Evolutionary conservation across 2,888 invertebrate genomes (phyloP).

Genomic region (Hipparchia semele): DNA sequence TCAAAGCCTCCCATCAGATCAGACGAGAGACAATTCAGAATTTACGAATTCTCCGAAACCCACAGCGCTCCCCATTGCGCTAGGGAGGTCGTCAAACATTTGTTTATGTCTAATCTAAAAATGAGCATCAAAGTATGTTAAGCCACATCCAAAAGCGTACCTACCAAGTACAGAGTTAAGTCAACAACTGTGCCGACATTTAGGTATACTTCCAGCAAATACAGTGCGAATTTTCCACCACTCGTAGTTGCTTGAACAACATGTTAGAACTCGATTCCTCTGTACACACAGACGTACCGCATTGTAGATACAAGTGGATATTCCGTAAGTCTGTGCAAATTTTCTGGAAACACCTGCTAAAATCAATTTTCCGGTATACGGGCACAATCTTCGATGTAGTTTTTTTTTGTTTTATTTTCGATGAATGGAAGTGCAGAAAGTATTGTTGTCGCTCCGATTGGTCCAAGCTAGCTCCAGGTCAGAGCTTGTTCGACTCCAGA

Average conservation of each 20-base stretch:
- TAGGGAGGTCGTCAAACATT: no score
- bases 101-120: no score
- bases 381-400: conserved; percentile 28
- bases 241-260: conserved; percentile 4
- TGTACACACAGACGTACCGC: conserved; percentile 9
- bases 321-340: conserved; percentile 27
- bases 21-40: no score
- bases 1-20: no score
- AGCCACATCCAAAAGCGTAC: no score
- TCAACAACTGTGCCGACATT: neutral
- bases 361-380: conserved; percentile 41
- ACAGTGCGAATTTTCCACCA: conserved; percentile 7
- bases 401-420: conserved; percentile 22
- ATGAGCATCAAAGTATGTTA: no score
- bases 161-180: neutral
- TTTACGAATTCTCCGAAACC: no score
- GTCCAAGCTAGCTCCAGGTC: no score
- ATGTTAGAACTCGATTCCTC: conserved; percentile 4
- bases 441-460: neutral
- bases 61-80: no score
- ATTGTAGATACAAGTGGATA: conserved; percentile 7
- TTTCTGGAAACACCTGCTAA: conserved; percentile 37
- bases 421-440: conserved; percentile 4
- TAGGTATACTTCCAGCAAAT: conserved; percentile 4
- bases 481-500: no score